Evolutionary conservation across 2,113 vertebrate species (phyloP).

Genomic region (Petroica traversi): DNA sequence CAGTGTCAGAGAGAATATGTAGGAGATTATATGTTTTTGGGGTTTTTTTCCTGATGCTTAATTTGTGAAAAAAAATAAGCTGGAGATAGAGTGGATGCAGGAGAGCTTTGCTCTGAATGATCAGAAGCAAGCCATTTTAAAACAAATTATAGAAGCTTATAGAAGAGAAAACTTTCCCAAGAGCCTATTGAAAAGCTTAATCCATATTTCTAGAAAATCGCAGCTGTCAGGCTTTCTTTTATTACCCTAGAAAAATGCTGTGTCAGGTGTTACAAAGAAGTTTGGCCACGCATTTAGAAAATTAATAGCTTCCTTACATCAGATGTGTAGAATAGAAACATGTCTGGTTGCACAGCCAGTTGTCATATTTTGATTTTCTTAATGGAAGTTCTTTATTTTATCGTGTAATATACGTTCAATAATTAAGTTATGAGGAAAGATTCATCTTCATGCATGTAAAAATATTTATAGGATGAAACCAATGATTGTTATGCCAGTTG

Average conservation of each 20-base stretch:
- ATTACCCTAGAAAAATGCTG: slow-evolving; percentile 70
- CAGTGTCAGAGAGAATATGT: background rate
- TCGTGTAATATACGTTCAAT: background rate
- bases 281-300: slow-evolving; percentile 35
- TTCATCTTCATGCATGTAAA: background rate
- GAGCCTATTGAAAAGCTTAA: slow-evolving; percentile 33
- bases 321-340: slow-evolving; percentile 39
- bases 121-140: slow-evolving; percentile 31
- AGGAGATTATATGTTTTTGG: background rate
- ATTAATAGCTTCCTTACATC: slow-evolving; percentile 56
- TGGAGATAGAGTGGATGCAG: background rate
- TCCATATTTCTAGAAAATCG: slow-evolving; percentile 74
- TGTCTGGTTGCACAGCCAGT: slow-evolving; percentile 1
- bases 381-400: slow-evolving; percentile 6
- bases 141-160: slow-evolving; percentile 4
- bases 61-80: background rate
- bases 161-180: slow-evolving; percentile 48
- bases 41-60: background rate
- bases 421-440: background rate
- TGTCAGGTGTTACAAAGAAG: slow-evolving; percentile 73
- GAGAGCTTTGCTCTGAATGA: background rate
- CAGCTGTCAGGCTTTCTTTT: slow-evolving; percentile 77
- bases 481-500: background rate
- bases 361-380: slow-evolving; percentile 19
- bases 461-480: background rate